Evolutionary conservation across 2,113 vertebrate genomes (phyloP).

Genomic region (Pollimyrus isidori): DNA sequence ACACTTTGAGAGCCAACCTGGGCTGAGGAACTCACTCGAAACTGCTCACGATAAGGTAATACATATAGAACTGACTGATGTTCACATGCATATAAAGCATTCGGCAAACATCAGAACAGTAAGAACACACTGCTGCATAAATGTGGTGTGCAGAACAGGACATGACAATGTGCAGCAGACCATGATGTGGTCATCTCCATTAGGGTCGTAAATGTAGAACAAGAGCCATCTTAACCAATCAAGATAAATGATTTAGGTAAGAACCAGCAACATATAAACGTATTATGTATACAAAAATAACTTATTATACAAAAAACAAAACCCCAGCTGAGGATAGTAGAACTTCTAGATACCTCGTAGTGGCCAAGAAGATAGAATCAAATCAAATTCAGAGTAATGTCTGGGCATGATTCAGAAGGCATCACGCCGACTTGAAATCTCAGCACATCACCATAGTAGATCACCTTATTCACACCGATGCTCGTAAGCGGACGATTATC

Average conservation of each 20-base stretch:
- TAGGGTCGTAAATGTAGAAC: not conserved
- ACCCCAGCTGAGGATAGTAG: not conserved
- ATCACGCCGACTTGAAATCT: not conserved
- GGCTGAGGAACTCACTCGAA: not conserved
- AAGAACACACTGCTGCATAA: not conserved
- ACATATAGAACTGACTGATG: not conserved
- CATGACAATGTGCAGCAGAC: not conserved
- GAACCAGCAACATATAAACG: not conserved
- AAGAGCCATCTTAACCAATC: not conserved
- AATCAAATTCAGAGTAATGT: not conserved
- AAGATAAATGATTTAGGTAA: not conserved
- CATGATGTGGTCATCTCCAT: not conserved
- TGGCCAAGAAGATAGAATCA: not conserved
- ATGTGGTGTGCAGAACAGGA: not conserved
- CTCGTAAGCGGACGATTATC: not conserved
- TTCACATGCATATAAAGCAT: not conserved
- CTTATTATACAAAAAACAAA: not conserved
- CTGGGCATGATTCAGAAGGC: not conserved
- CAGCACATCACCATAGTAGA: not conserved
- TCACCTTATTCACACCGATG: not conserved
- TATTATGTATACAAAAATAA: not conserved
- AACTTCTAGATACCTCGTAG: not conserved
- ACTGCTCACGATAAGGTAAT: not conserved
- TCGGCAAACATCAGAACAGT: not conserved
- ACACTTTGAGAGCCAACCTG: conserved; percentile 24